phyloP scores from a whole-genome alignment of 2,888 invertebrate genomes.

The Carpatolechia fugitivella region DNA sequence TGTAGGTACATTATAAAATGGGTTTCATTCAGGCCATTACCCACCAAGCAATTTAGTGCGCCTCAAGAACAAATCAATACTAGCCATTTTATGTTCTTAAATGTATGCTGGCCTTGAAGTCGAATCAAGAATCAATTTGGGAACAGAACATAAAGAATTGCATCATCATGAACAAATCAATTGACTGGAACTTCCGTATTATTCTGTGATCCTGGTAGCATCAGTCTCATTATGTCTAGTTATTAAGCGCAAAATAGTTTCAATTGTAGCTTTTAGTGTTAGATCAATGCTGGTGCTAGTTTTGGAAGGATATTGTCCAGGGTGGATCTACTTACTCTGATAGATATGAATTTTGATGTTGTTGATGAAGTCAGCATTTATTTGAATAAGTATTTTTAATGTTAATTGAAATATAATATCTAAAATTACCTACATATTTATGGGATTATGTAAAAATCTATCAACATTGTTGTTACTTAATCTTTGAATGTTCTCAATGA shows the following conservation, averaged over 20 bases:
- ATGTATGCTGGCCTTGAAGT: background rate
- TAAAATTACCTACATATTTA: too few species aligned
- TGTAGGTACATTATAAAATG: too few species aligned
- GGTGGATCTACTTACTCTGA: background rate
- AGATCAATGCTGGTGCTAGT: constrained; percentile 39
- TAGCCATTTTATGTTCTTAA: background rate
- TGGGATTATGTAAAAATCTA: too few species aligned
- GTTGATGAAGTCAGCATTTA: background rate
- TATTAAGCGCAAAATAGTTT: constrained; percentile 1
- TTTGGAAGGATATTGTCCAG: constrained; percentile 15
- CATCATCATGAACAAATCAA: background rate
- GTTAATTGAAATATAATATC: background rate
- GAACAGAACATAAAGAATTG: background rate
- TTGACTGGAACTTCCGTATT: background rate
- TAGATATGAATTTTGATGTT: background rate
- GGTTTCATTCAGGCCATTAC: background rate
- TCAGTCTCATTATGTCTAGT: background rate
- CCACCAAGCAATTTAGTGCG: background rate
- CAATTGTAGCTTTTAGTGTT: constrained; percentile 23
- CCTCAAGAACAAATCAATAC: background rate
- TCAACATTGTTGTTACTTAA: too few species aligned
- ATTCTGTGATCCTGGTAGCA: background rate
- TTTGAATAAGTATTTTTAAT: background rate
- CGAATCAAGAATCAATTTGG: background rate
- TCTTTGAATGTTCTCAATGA: too few species aligned